Percentiles rank a stretch among this genome's conserved stretches.
Evolutionary conservation across 37 sponge, comb jelly and placozoan species (phyloP).

Genomic region (Ianthella basta): DNA sequence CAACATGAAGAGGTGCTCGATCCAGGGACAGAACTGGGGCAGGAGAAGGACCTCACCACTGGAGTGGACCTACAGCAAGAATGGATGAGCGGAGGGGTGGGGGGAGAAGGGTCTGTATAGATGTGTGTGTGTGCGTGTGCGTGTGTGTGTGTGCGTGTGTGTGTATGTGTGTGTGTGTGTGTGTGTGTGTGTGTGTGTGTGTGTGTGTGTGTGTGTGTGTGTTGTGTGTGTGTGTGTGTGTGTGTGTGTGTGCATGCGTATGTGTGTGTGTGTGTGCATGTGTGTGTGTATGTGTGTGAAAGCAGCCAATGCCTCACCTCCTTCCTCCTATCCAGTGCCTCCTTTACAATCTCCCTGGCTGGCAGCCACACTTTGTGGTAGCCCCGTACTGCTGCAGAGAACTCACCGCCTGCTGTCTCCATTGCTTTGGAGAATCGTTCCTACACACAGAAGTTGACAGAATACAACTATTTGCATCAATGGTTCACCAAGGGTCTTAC

Average conservation of each 20-base stretch:
- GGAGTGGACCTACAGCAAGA: slow-evolving; percentile 50
- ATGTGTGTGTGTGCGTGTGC: too few species aligned
- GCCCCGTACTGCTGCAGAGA: slow-evolving; percentile 38
- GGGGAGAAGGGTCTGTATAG: slow-evolving; percentile 12
- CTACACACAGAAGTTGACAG: slow-evolving; percentile 37
- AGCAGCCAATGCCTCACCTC: slow-evolving; percentile 45
- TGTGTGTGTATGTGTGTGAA: too few species aligned
- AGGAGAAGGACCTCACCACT: slow-evolving; percentile 79
- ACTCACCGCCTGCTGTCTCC: slow-evolving; percentile 84
- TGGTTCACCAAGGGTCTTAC: too few species aligned
- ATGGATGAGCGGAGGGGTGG: not conserved
- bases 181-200: too few species aligned
- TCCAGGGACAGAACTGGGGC: slow-evolving; percentile 85
- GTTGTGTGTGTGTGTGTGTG: too few species aligned
- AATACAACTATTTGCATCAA: too few species aligned
- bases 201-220: too few species aligned
- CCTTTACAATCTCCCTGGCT: slow-evolving; percentile 66
- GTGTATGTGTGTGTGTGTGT: too few species aligned
- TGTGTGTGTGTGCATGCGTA: too few species aligned
- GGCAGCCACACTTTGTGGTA: slow-evolving; percentile 74
- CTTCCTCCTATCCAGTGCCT: slow-evolving; percentile 55
- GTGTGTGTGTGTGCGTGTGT: too few species aligned
- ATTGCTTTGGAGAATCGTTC: slow-evolving; percentile 78
- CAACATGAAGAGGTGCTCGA: slow-evolving; percentile 85
- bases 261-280: too few species aligned